Percentiles rank a stretch among this genome's conserved stretches.
These are phyloP conservation scores for Synergus gifuensis DNA, from an alignment of 2,888 invertebrate genomes.

Conservation along the genomic window DNA sequence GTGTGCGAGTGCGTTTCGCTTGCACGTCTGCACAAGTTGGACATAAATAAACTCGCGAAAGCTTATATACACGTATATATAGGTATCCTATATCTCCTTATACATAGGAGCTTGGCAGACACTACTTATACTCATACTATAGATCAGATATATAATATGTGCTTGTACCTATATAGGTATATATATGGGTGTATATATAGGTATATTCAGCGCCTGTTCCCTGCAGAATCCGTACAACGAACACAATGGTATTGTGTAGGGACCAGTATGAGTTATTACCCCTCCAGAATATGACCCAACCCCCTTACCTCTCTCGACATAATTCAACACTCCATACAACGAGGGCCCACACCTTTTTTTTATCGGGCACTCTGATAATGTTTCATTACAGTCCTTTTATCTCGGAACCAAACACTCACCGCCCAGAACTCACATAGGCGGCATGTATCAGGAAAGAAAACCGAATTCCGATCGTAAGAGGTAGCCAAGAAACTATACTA, in stretches of 20 bases:
- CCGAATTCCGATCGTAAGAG: slow-evolving; percentile 3
- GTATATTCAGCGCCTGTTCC: slow-evolving; percentile 66
- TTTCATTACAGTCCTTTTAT: slow-evolving; percentile 49
- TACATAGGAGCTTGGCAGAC: slow-evolving; percentile 46
- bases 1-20: slow-evolving; percentile 15
- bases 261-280: slow-evolving; percentile 74
- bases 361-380: slow-evolving; percentile 48
- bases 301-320: slow-evolving; percentile 63
- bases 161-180: slow-evolving; percentile 11
- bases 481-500: background rate
- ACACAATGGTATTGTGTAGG: slow-evolving; percentile 75
- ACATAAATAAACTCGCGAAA: slow-evolving; percentile 12
- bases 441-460: background rate
- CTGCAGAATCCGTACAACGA: slow-evolving; percentile 74
- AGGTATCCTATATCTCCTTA: slow-evolving; percentile 43
- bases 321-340: slow-evolving; percentile 72
- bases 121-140: slow-evolving; percentile 50
- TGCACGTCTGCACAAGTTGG: slow-evolving; percentile 10
- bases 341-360: slow-evolving; percentile 52
- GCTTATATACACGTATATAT: background rate
- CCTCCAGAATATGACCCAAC: slow-evolving; percentile 61
- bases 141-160: slow-evolving; percentile 43
- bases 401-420: slow-evolving; percentile 28
- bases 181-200: slow-evolving; percentile 42
- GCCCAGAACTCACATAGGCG: background rate